Percentiles rank a stretch among this genome's conserved stretches.
phyloP scores from a whole-genome alignment of 2,797 vertebrate genomes.

The Brachyalestes nurse region DNA sequence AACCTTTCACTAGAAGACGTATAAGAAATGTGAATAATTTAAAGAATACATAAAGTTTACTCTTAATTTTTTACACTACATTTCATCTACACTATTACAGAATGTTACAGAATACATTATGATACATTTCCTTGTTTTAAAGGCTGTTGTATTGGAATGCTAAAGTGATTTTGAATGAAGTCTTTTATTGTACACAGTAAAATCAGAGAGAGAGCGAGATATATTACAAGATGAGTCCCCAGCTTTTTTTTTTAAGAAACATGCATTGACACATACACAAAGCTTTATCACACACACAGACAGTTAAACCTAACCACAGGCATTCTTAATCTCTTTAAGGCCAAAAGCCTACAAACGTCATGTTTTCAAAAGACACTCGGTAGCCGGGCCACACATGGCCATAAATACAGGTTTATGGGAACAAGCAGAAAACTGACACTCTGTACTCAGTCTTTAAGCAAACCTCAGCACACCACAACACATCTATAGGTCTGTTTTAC shows the following conservation, averaged over 20 bases:
- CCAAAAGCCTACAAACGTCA: neutral
- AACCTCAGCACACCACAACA: neutral
- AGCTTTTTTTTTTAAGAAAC: constrained; percentile 9
- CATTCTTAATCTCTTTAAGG: neutral
- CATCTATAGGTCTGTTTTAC: neutral
- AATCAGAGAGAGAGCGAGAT: too few species aligned
- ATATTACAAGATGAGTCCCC: neutral
- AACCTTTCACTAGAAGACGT: too few species aligned
- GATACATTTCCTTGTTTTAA: too few species aligned
- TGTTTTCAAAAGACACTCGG: neutral
- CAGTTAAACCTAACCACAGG: neutral
- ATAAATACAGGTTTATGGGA: constrained; percentile 9
- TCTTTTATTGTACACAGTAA: constrained; percentile 13
- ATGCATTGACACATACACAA: neutral
- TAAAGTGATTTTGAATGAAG: constrained; percentile 10
- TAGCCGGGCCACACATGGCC: neutral
- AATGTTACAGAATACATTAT: too few species aligned
- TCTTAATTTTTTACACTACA: too few species aligned
- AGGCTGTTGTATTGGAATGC: too few species aligned
- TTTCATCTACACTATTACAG: too few species aligned
- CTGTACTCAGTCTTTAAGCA: too few species aligned
- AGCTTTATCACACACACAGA: neutral
- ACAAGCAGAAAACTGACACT: neutral
- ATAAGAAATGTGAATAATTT: too few species aligned
- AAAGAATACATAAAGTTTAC: too few species aligned